Evolutionary conservation across 1,140 invertebrate genomes (phyloP).

Genomic region (Bacillus rossius): DNA sequence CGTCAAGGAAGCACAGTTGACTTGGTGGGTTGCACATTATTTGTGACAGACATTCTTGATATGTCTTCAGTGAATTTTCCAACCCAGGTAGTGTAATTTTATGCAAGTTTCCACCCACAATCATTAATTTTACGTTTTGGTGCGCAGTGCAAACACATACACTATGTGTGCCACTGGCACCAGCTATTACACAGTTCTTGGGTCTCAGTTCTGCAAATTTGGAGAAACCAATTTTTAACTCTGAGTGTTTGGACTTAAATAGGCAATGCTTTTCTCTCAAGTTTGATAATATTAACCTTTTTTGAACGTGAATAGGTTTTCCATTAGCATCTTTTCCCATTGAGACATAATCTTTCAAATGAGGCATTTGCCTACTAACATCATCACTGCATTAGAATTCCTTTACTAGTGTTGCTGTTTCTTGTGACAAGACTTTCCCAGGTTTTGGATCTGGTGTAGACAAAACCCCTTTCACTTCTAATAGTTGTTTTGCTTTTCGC

Average conservation of each 20-base stretch:
- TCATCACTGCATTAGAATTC: neutral
- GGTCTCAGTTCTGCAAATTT: constrained; percentile 23
- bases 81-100: too few relatives aligned
- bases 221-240: constrained; percentile 22
- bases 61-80: too few relatives aligned
- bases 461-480: too few relatives aligned
- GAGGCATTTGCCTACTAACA: neutral
- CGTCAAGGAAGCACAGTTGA: too few relatives aligned
- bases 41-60: too few relatives aligned
- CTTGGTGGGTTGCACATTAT: too few relatives aligned
- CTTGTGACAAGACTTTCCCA: too few relatives aligned
- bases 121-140: constrained; percentile 28
- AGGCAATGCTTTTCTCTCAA: constrained; percentile 10
- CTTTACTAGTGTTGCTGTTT: too few relatives aligned
- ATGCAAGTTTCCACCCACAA: neutral
- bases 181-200: constrained; percentile 24
- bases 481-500: too few relatives aligned
- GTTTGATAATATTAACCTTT: constrained; percentile 9
- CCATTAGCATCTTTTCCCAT: neutral
- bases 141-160: constrained; percentile 27
- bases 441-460: too few relatives aligned
- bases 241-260: constrained; percentile 16
- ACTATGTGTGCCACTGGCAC: constrained; percentile 19
- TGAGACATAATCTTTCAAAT: neutral
- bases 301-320: neutral